Percentiles rank a stretch among this genome's conserved stretches.
phyloP scores from a whole-genome alignment of 2,888 invertebrate species.

The Barypeithes pellucidus region DNA sequence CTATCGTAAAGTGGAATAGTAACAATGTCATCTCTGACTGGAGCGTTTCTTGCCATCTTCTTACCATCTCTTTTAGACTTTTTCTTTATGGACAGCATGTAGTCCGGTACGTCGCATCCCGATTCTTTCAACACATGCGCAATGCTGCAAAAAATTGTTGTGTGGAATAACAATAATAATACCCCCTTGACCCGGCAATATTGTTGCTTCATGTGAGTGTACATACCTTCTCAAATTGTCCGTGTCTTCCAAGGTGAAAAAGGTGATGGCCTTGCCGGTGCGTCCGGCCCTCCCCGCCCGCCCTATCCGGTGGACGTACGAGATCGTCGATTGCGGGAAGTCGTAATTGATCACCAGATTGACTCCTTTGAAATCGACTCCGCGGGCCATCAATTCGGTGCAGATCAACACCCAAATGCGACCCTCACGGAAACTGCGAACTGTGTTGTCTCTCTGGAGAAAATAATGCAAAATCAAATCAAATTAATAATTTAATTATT shows the following conservation, averaged over 20 bases:
- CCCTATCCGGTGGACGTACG: slow-evolving; percentile 91
- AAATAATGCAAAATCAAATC: slow-evolving; percentile 40
- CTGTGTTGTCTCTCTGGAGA: slow-evolving; percentile 90
- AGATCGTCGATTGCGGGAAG: slow-evolving; percentile 91
- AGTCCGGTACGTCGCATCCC: slow-evolving; percentile 93
- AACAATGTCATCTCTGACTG: slow-evolving; percentile 79
- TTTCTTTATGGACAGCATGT: slow-evolving; percentile 86
- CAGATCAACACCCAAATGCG: slow-evolving; percentile 97
- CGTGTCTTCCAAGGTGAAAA: slow-evolving; percentile 94
- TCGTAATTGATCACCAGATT: slow-evolving; percentile 98
- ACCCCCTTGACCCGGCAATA: too few species aligned
- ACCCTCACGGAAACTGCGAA: slow-evolving; percentile 91
- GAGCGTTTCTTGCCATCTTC: slow-evolving; percentile 75
- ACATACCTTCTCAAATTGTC: slow-evolving; percentile 85
- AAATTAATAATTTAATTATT: too few species aligned
- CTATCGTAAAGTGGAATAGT: slow-evolving; percentile 73
- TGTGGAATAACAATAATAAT: too few species aligned
- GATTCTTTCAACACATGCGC: slow-evolving; percentile 92
- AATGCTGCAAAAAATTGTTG: slow-evolving; percentile 79
- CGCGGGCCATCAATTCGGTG: slow-evolving; percentile 97
- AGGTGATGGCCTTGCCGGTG: slow-evolving; percentile 91
- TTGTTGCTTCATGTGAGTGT: too few species aligned
- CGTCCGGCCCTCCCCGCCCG: slow-evolving; percentile 96
- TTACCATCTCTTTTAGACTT: slow-evolving; percentile 77
- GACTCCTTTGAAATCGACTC: slow-evolving; percentile 97